Conservation (phyloP, 2,113 vertebrate species). For the Mirounga angustirostris region DNA sequence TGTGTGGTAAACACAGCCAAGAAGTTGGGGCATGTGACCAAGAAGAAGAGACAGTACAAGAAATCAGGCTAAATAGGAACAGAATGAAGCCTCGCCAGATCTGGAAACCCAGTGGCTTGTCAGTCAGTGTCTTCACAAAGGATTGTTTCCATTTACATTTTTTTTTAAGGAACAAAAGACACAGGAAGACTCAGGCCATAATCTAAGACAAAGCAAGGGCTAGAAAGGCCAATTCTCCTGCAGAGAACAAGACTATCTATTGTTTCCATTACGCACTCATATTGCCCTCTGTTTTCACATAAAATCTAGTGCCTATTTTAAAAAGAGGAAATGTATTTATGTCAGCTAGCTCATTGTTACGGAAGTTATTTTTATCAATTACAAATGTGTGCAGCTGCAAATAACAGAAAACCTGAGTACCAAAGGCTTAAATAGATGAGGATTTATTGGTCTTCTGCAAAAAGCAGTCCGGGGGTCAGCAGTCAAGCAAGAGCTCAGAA, state of each 20-base stretch:
- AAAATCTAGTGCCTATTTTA: slow-evolving; percentile 53
- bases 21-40: not conserved
- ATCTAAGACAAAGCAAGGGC: slow-evolving; percentile 64
- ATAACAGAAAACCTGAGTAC: slow-evolving; percentile 34
- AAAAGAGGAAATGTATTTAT: slow-evolving; percentile 39
- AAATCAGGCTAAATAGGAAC: not conserved
- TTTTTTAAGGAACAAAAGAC: slow-evolving; percentile 64
- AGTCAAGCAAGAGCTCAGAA: not conserved
- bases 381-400: slow-evolving; percentile 28
- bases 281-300: slow-evolving; percentile 47
- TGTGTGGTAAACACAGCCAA: not conserved
- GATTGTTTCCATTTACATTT: slow-evolving; percentile 49
- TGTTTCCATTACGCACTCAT: slow-evolving; percentile 25
- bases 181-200: slow-evolving; percentile 2
- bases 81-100: not conserved
- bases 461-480: not conserved
- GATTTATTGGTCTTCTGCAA: not conserved
- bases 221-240: slow-evolving; percentile 30
- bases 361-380: slow-evolving; percentile 37
- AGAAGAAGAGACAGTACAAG: not conserved
- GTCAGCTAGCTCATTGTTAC: not conserved
- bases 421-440: not conserved
- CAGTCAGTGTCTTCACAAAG: slow-evolving; percentile 22
- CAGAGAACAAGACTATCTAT: slow-evolving; percentile 18
- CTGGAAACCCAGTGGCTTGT: not conserved